These are phyloP conservation scores for Philotrypesis tridentata DNA, from an alignment of 1,140 invertebrate species.

Conservation along the genomic window DNA sequence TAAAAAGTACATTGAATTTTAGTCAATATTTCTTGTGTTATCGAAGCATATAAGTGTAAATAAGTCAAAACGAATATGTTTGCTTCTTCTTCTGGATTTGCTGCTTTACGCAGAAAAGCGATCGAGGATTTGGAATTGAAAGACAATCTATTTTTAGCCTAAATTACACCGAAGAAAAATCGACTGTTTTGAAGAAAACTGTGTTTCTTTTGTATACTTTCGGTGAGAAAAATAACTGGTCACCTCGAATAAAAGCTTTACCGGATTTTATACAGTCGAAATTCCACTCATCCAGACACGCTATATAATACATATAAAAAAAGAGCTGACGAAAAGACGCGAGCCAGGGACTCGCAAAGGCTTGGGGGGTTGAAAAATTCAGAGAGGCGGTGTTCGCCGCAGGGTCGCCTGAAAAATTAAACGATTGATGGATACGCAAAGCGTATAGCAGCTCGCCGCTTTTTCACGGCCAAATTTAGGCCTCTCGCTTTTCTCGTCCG, in stretches of 20 bases:
- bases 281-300: slow-evolving; percentile 1
- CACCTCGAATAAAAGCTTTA: not conserved
- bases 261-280: not conserved
- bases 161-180: too few relatives aligned
- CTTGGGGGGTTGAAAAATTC: slow-evolving; percentile 20
- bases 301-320: not conserved
- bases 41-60: too few relatives aligned
- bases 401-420: slow-evolving; percentile 16
- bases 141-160: too few relatives aligned
- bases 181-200: too few relatives aligned
- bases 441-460: not conserved
- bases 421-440: not conserved
- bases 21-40: too few relatives aligned
- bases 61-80: too few relatives aligned
- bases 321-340: slow-evolving; percentile 22
- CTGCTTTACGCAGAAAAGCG: too few relatives aligned
- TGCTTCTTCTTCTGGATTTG: too few relatives aligned
- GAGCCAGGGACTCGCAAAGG: slow-evolving; percentile 1
- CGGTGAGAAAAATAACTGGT: not conserved
- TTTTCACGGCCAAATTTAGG: slow-evolving; percentile 1
- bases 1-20: too few relatives aligned
- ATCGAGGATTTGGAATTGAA: too few relatives aligned
- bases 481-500: not conserved
- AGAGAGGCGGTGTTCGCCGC: not conserved
- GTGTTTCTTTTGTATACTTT: too few relatives aligned